phyloP scores from a whole-genome alignment of 1,140 invertebrate species.

The Drosophila fuyamai region DNA sequence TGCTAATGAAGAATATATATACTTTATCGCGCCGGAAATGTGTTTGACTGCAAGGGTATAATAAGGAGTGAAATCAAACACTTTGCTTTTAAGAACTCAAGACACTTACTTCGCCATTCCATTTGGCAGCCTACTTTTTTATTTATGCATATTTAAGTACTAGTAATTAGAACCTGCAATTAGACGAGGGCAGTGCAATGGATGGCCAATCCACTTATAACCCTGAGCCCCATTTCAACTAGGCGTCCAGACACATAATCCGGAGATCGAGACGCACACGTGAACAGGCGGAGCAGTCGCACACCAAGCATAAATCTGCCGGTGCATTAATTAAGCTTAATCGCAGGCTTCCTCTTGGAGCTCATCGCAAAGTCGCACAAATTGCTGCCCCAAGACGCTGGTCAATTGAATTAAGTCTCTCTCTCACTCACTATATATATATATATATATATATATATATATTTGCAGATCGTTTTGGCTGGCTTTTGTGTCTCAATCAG shows the following conservation, averaged over 20 bases:
- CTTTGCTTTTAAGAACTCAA: neutral
- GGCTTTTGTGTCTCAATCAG: conserved; percentile 68
- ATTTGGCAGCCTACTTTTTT: neutral
- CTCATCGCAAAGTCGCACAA: conserved; percentile 49
- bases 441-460: conserved; percentile 6
- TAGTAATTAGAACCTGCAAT: conserved; percentile 32
- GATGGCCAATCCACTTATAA: conserved; percentile 22
- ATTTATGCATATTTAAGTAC: conserved; percentile 9
- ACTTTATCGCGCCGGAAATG: no score
- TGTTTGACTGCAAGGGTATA: no score
- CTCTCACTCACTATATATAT: conserved; percentile 23
- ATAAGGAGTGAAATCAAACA: no score
- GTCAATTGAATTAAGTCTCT: conserved; percentile 65
- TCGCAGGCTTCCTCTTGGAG: conserved; percentile 72
- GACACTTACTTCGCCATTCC: neutral
- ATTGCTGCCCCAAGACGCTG: conserved; percentile 49
- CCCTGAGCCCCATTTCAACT: conserved; percentile 59
- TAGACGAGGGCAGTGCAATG: conserved; percentile 25
- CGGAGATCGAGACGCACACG: conserved; percentile 29
- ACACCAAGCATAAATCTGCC: conserved; percentile 44
- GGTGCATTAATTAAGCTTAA: conserved; percentile 81
- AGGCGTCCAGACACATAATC: conserved; percentile 39
- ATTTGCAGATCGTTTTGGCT: conserved; percentile 59
- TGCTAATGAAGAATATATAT: no score
- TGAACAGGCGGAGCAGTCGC: conserved; percentile 18